Percentiles rank a stretch among this genome's conserved stretches.
phyloP scores from a whole-genome alignment of 2,888 invertebrate genomes.

The Trachelus tabidus region DNA sequence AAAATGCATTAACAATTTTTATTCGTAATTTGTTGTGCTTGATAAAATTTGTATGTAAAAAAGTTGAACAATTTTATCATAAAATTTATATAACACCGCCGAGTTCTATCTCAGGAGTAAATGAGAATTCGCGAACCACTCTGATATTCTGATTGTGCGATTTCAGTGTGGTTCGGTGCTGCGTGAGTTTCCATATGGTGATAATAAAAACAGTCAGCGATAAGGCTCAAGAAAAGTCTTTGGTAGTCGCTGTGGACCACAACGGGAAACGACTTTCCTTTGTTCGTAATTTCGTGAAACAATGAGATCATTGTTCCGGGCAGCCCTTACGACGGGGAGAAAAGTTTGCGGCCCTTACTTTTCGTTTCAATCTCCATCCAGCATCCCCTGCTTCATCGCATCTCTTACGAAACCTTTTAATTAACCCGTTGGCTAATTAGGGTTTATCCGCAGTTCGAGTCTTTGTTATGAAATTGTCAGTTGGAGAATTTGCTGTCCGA shows the following conservation, averaged over 20 bases:
- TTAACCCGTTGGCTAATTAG: constrained; percentile 38
- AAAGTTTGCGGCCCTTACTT: constrained; percentile 23
- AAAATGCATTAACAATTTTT: background rate
- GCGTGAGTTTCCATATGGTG: constrained; percentile 3
- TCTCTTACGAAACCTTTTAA: constrained; percentile 39
- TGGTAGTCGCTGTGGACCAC: constrained; percentile 1
- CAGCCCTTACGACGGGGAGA: constrained; percentile 26
- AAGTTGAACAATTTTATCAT: background rate
- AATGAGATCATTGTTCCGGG: constrained; percentile 38
- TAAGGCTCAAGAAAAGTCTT: constrained; percentile 17
- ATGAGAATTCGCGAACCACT: background rate
- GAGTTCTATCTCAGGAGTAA: background rate
- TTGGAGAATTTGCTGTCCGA: background rate
- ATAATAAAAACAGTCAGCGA: constrained; percentile 14
- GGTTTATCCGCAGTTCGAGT: background rate
- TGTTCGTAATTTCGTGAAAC: constrained; percentile 37
- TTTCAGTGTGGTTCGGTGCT: background rate
- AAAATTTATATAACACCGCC: background rate
- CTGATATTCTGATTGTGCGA: background rate
- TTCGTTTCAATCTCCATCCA: background rate
- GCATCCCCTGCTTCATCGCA: constrained; percentile 1
- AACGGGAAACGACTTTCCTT: constrained; percentile 24
- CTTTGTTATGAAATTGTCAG: background rate
- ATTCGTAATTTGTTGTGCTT: background rate
- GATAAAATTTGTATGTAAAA: background rate